Conservation (phyloP, 2,797 vertebrate species). For the Amniataba percoides region DNA sequence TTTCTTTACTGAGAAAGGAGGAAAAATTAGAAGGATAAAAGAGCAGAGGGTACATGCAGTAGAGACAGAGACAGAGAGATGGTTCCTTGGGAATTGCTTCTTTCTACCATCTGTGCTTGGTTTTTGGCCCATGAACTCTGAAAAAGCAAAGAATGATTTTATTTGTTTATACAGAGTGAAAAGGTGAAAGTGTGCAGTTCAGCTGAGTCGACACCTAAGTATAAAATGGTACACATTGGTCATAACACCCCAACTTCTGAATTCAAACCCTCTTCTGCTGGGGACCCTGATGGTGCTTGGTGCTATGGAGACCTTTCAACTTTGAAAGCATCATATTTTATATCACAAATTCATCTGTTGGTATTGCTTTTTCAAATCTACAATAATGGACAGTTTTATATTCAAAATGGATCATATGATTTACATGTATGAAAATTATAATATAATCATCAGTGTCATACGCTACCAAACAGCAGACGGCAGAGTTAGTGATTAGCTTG, state of each 20-base stretch:
- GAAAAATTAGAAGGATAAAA: conserved; percentile 20
- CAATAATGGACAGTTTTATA: neutral
- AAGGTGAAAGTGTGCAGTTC: neutral
- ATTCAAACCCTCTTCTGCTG: neutral
- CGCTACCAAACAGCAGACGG: neutral
- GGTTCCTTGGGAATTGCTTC: neutral
- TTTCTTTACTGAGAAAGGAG: conserved; percentile 19
- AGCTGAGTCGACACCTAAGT: neutral
- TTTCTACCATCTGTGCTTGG: conserved; percentile 2
- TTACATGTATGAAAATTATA: neutral
- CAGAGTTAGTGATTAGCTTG: neutral
- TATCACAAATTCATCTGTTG: neutral
- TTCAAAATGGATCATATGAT: neutral
- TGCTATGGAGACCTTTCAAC: neutral
- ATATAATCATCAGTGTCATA: neutral
- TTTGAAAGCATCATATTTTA: neutral
- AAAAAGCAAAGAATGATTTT: neutral
- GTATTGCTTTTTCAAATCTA: neutral
- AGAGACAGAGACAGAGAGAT: neutral
- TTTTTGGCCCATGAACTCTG: neutral
- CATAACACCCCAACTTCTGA: neutral
- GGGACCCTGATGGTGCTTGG: neutral
- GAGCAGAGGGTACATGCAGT: neutral
- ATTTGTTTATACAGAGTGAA: neutral
- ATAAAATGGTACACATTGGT: conserved; percentile 2